Percentiles rank a stretch among this genome's conserved stretches.
These are phyloP conservation scores for Cephus cinctus DNA, from an alignment of 1,140 invertebrate species.

Conservation along the genomic window DNA sequence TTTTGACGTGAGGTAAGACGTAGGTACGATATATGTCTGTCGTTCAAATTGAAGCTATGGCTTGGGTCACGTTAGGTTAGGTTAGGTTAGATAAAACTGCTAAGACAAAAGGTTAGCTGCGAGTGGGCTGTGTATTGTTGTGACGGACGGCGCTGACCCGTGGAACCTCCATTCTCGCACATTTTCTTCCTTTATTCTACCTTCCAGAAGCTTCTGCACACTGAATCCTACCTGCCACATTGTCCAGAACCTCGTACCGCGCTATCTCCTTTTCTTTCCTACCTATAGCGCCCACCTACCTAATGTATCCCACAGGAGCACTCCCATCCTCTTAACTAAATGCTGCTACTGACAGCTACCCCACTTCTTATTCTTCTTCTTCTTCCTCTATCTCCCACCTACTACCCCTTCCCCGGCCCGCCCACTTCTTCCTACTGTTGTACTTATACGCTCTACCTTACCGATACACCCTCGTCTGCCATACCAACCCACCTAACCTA, in stretches of 20 bases:
- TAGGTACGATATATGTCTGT: too few species aligned
- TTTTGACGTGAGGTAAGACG: too few species aligned
- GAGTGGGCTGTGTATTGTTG: constrained; percentile 46
- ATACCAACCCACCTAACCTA: too few species aligned
- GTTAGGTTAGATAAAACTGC: too few species aligned
- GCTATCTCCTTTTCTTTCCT: constrained; percentile 26
- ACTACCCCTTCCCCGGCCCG: too few species aligned
- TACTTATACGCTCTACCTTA: too few species aligned
- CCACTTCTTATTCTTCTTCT: too few species aligned
- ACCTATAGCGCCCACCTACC: not conserved
- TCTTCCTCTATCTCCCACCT: too few species aligned
- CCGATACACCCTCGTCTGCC: constrained; percentile 10
- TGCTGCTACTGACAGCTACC: constrained; percentile 42
- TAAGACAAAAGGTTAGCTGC: too few species aligned
- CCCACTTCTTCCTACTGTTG: constrained; percentile 19
- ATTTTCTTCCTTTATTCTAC: constrained; percentile 2
- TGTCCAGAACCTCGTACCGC: constrained; percentile 5
- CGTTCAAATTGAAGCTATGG: too few species aligned
- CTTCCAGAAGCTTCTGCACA: constrained; percentile 1
- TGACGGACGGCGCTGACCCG: constrained; percentile 39
- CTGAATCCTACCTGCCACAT: not conserved
- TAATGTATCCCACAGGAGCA: not conserved
- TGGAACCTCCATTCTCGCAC: constrained; percentile 18
- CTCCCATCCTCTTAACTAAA: constrained; percentile 34
- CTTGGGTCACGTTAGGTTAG: too few species aligned